Evolutionary conservation across 2,888 invertebrate species (phyloP).

Genomic region (Tubulanus polymorphus): DNA sequence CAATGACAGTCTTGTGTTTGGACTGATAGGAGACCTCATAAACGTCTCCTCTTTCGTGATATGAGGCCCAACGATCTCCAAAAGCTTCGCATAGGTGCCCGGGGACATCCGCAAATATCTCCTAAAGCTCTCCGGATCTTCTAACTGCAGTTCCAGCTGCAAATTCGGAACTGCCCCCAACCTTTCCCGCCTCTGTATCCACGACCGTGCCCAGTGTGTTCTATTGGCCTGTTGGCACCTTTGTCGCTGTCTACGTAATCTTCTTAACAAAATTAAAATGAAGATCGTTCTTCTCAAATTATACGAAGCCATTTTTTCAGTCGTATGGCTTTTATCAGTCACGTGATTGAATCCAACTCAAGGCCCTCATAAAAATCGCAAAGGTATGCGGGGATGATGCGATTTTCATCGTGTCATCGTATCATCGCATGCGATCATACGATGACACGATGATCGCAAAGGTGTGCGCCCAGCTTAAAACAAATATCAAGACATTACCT

Average conservation of each 20-base stretch:
- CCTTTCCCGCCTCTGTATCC: background rate
- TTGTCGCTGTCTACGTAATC: background rate
- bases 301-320: too few species aligned
- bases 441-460: too few species aligned
- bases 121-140: background rate
- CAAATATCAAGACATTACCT: too few species aligned
- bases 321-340: too few species aligned
- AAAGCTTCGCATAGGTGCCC: conserved; percentile 11
- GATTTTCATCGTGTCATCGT: too few species aligned
- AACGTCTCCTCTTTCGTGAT: conserved; percentile 12
- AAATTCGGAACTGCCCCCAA: background rate
- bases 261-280: background rate
- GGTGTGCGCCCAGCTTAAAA: too few species aligned
- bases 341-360: too few species aligned
- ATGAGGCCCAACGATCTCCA: conserved; percentile 6
- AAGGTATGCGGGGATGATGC: too few species aligned
- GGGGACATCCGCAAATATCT: background rate
- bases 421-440: too few species aligned
- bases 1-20: conserved; percentile 6
- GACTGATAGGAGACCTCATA: conserved; percentile 8
- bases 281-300: too few species aligned
- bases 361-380: too few species aligned
- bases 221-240: background rate
- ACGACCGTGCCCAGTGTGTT: background rate
- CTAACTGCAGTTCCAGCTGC: background rate